Base-by-base conservation (phyloP, 2,888 invertebrate genomes). In the Parnassius smintheus region DNA sequence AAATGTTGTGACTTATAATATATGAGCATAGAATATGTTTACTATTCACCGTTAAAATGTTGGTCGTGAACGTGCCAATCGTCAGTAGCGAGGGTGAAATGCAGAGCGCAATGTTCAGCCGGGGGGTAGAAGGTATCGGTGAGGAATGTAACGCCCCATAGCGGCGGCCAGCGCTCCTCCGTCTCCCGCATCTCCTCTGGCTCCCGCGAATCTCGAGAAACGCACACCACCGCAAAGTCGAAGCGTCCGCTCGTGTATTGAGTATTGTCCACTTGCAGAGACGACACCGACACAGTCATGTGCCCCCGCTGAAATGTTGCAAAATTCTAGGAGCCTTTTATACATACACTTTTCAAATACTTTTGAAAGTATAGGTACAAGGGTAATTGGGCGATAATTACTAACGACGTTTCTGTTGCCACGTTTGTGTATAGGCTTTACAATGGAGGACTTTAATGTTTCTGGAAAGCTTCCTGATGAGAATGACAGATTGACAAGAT, bases 201-300 rank as follows among this genome's bases (percentile, higher is more conserved):
- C 10, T 64, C 64, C 0, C 71, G 62, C 8, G 66, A 69, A 12
- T 72, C 71, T n/a, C 91, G 85, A 10, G 94, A 93, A 45, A 94
- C 91, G 9, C 97, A 88, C 13, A 98, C 93, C 0, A 98, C 98
- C 0, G 97, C 96, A 83, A 98, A 98, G 85, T 98, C 98, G 78
- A 94, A 98, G 56, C 95, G 94, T 1, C 96, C 96, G 18, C 91
- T 92, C 46, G 94, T 92, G 77, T 95, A 96, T 70, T 96, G 92
- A 71, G 96, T 95, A 88, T 98, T 98, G 84, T 98, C 98, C 9
- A 98, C 84, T 84, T 98, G 98, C 1, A 95, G 83, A 76, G 95
- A 94, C 0, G 93, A 90, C 68, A 94, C 77, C 10, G 93, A 88
- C 8, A 93, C 9, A 48, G 79, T 82, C 8, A 90, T 74, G 66